Evolutionary conservation across 2,113 vertebrate species (phyloP).

Genomic region (Cephalopholis sonnerati): DNA sequence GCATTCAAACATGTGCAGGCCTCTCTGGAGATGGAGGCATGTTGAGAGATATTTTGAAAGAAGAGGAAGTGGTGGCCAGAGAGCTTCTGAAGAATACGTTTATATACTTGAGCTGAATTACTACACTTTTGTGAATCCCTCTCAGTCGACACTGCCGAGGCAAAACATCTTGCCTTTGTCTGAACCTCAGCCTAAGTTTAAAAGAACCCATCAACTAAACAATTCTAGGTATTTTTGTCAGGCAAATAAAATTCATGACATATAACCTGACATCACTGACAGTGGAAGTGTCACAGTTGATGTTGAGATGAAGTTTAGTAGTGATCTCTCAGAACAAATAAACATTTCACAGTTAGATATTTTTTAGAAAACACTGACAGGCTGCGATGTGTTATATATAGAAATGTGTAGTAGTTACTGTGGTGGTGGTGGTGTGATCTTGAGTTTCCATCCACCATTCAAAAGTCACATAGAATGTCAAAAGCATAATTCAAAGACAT

Average conservation of each 20-base stretch:
- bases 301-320: constrained; percentile 9
- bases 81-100: not conserved
- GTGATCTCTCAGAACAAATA: not conserved
- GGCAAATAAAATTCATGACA: constrained; percentile 3
- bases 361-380: constrained; percentile 32
- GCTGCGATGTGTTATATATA: constrained; percentile 24
- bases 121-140: not conserved
- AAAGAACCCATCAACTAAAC: not conserved
- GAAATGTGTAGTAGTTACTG: constrained; percentile 15
- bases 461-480: constrained; percentile 19
- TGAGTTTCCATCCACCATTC: constrained; percentile 26
- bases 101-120: not conserved
- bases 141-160: constrained; percentile 23
- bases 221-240: constrained; percentile 20
- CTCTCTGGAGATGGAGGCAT: not conserved
- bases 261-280: not conserved
- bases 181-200: not conserved
- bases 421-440: constrained; percentile 32
- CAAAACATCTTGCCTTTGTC: not conserved
- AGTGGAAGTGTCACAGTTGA: not conserved
- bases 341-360: constrained; percentile 20
- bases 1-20: not conserved
- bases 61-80: not conserved
- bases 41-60: not conserved
- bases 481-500: not conserved